These are phyloP conservation scores for Columba janthina DNA, from an alignment of 2,113 vertebrate genomes.

Conservation along the genomic window DNA sequence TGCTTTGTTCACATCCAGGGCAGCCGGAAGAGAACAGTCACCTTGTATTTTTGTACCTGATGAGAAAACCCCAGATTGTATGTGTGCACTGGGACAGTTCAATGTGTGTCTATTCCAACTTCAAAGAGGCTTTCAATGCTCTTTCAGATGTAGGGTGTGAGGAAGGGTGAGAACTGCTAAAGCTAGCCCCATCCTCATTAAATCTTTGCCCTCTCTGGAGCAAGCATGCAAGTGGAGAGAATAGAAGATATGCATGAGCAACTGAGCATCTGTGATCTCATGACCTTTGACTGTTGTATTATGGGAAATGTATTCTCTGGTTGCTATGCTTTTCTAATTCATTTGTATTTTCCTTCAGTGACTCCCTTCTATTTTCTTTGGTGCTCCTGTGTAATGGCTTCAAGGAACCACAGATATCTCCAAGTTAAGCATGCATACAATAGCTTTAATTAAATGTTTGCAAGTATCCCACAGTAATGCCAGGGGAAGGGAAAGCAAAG, in stretches of 20 bases:
- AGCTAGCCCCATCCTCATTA: constrained; percentile 59
- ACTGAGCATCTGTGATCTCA: constrained; percentile 46
- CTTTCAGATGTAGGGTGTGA: constrained; percentile 51
- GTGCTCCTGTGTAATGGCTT: constrained; percentile 43
- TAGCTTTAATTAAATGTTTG: constrained; percentile 68
- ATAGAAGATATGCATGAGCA: constrained; percentile 62
- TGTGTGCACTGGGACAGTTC: constrained; percentile 59
- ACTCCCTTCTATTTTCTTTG: constrained; percentile 58
- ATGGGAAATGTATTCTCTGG: constrained; percentile 50
- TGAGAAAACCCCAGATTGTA: constrained; percentile 54
- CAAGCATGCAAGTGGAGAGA: constrained; percentile 10
- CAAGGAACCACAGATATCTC: constrained; percentile 50
- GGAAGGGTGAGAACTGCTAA: constrained; percentile 67
- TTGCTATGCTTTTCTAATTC: constrained; percentile 65
- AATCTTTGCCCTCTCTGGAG: constrained; percentile 6
- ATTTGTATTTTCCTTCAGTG: constrained; percentile 69
- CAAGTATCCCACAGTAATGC: constrained; percentile 48
- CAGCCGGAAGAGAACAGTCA: constrained; percentile 48
- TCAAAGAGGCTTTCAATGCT: constrained; percentile 68
- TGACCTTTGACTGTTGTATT: constrained; percentile 62
- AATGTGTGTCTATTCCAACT: constrained; percentile 44
- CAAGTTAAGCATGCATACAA: constrained; percentile 57
- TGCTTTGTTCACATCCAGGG: constrained; percentile 44
- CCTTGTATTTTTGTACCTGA: constrained; percentile 55
- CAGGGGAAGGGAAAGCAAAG: constrained; percentile 51